phyloP scores from a whole-genome alignment of 2,113 vertebrate genomes.

The Xyliphius kryptos region DNA sequence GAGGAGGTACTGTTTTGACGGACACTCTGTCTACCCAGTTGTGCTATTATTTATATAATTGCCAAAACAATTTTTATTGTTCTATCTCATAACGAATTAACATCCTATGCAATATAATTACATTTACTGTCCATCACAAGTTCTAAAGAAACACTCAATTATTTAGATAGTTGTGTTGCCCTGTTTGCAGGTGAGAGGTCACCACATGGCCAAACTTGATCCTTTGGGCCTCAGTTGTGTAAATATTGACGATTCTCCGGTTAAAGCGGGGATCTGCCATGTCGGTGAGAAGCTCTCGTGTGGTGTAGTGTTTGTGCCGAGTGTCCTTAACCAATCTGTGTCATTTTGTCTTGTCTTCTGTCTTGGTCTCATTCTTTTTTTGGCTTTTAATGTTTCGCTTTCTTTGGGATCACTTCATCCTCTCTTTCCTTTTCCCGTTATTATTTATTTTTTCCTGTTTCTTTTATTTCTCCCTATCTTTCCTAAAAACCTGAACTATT shows the following conservation, averaged over 20 bases:
- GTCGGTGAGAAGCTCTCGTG: slow-evolving; percentile 81
- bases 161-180: too few relatives aligned
- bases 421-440: not conserved
- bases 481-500: slow-evolving; percentile 37
- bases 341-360: slow-evolving; percentile 42
- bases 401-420: slow-evolving; percentile 39
- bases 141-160: not conserved
- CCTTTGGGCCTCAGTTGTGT: slow-evolving; percentile 95
- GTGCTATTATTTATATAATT: too few relatives aligned
- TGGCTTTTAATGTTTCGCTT: not conserved
- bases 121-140: not conserved
- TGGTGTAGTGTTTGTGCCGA: slow-evolving; percentile 48
- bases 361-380: slow-evolving; percentile 43
- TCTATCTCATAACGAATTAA: too few relatives aligned
- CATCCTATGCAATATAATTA: not conserved
- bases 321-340: too few relatives aligned
- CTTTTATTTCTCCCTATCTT: too few relatives aligned
- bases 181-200: slow-evolving; percentile 87
- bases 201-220: slow-evolving; percentile 92
- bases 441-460: too few relatives aligned
- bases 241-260: slow-evolving; percentile 87
- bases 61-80: too few relatives aligned
- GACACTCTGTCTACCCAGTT: too few relatives aligned
- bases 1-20: too few relatives aligned
- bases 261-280: slow-evolving; percentile 78